Percentiles rank a stretch among this genome's conserved stretches.
Conservation (phyloP, 2,113 vertebrate genomes). For the Passer montanus region DNA sequence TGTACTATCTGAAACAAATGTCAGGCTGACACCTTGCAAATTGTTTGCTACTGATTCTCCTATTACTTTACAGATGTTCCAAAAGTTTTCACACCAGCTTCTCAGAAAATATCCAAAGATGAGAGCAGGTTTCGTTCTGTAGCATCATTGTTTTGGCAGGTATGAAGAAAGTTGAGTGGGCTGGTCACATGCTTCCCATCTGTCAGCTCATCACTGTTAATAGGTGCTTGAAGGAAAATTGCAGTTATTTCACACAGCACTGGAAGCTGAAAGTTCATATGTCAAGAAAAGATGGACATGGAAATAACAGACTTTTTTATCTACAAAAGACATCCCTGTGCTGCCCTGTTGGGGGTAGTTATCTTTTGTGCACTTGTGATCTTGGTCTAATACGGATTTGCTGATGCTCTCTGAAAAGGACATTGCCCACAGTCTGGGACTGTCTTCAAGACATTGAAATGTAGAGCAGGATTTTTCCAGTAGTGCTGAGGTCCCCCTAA, state of each 20-base stretch:
- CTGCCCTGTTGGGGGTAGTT: background rate
- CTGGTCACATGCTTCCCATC: conserved; percentile 18
- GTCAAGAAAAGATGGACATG: conserved; percentile 23
- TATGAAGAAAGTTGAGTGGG: conserved; percentile 26
- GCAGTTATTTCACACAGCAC: conserved; percentile 21
- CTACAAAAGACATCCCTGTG: background rate
- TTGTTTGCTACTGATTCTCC: background rate
- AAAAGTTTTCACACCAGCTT: background rate
- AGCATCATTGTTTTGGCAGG: conserved; percentile 22
- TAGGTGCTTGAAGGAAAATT: conserved; percentile 47
- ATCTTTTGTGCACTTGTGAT: background rate
- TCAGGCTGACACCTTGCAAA: background rate
- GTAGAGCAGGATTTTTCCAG: background rate
- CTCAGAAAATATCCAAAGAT: background rate
- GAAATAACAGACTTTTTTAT: conserved; percentile 14
- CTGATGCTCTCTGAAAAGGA: background rate
- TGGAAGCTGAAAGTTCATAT: conserved; percentile 35
- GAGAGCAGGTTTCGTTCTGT: conserved; percentile 11
- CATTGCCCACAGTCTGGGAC: background rate
- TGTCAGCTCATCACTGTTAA: conserved; percentile 45
- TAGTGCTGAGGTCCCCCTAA: background rate
- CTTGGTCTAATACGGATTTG: background rate
- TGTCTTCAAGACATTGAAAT: background rate
- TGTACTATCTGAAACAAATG: background rate
- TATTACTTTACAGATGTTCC: background rate